Evolutionary conservation across 1,140 invertebrate species (phyloP), one percentile per base, ranked within the genome.

Genomic region (Pseudoatta argentina): DNA sequence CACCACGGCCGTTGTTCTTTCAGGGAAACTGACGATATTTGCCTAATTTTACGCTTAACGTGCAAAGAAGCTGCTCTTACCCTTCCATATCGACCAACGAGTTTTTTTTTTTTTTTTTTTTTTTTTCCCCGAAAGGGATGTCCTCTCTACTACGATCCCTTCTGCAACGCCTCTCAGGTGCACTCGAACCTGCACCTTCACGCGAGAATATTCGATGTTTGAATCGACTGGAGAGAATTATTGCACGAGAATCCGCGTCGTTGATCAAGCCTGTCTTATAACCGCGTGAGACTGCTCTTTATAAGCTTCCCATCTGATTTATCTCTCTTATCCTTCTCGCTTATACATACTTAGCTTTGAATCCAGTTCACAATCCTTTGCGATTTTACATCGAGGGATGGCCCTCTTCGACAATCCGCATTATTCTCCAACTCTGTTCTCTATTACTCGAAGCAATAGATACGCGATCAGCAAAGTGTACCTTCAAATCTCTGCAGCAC

Each of bases 1-100:
- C 34, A 83, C 69, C 69, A 48, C 55, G 24, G 51, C 21, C 21
- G 51, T 83, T 83, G 79, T 73, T 73, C 67, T 59, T 48, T 73
- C 24, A 53, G 4, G 34, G 34, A 39, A 61, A 48, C 14, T 30
- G 69, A 14, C 55, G 55, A 83, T 75, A 83, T 83, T 75, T 83
- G 39, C 79, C 27, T 83, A 83, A 83, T 83, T 83, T 83, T 48
- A 61, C 79, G 39, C 79, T 83, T 61, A 83, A 61, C n/a, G 63
- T 83, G 79, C 69, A 73, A 63, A 83, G 69, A 83, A 83, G 69
- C n/a, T 75, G 79, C 55, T 61, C 69, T 83, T 71, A 81, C 4
- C 55, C 24, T 73, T 55, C 57, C 55, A 51, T 59, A 30, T 83
- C 39, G 55, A 83, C 8, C 67, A 34, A 55, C 30, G 77, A 30